These are phyloP conservation scores for Podarcis cretensis DNA, from an alignment of 2,113 vertebrate genomes.

Conservation along the genomic window DNA sequence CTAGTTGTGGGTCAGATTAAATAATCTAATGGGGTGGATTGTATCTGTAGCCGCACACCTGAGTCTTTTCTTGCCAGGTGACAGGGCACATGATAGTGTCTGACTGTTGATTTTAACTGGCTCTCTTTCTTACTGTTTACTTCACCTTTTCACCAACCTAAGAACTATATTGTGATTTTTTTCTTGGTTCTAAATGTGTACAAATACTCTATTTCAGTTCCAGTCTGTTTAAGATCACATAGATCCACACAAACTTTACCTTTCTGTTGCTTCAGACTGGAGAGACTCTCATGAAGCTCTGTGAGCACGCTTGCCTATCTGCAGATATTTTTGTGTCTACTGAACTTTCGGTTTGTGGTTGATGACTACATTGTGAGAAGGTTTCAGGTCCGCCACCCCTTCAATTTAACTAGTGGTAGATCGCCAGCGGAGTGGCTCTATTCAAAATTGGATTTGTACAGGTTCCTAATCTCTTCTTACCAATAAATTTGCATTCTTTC, in stretches of 20 bases:
- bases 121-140: neutral
- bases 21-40: neutral
- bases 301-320: neutral
- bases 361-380: neutral
- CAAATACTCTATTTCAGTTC: neutral
- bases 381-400: neutral
- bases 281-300: neutral
- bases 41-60: neutral
- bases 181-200: neutral
- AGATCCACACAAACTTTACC: neutral
- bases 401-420: neutral
- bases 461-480: neutral
- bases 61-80: neutral
- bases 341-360: conserved; percentile 4
- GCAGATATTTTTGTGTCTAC: neutral
- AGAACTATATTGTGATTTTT: neutral
- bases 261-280: neutral
- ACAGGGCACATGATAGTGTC: neutral
- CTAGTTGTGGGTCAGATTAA: neutral
- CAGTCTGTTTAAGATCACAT: neutral
- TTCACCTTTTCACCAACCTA: neutral
- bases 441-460: neutral
- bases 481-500: neutral
- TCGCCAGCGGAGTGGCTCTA: neutral
- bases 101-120: neutral